Base-by-base conservation (phyloP, 2,888 invertebrate genomes). In the Arge pagana region DNA sequence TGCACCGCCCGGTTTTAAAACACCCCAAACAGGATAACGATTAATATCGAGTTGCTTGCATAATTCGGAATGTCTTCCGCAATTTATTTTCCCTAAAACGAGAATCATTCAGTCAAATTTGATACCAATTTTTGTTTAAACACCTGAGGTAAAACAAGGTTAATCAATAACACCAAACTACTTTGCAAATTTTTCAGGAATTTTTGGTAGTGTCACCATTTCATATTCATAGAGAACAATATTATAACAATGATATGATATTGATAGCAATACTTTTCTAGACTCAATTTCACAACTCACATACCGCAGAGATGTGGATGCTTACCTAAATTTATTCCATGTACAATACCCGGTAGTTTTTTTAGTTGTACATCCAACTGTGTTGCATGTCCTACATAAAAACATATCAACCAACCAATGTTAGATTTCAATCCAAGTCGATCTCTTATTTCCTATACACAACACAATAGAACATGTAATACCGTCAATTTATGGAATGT, bases 1-100 rank as follows among this genome's bases (percentile, higher is more conserved):
- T 0, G 85, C 88, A 3, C 91, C 90, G 16, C 86, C 86, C 1
- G 78, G 76, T 71, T 92, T 92, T 59, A 93, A 79, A 4, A 90
- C 80, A 10, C 84, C 87, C 83, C 90, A 90, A 11, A 84, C 80
- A 0, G 91, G 90, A 61, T 83, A 79, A 3, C 78, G 72, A 4
- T 79, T 78, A 2, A 85, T 79, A 61, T 85, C 84, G 10, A 87
- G 71, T 4, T 81, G 81, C 1, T 75, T 67, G 64, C 88, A 89
- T 1, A 88, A 70, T 16, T 78, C 77, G 0, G 78, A 60, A 72
- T 81, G 80, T 55, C 72, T 76, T 2, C 81, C 83, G 65, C 88
- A 89, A 64, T 87, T 81, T 3, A 88, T 74, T 67, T 84, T 81
- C 55, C 85, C 86, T 85, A 58, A n/a, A 67, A 64, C 33, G 13